Evolutionary conservation across 2,113 vertebrate genomes (phyloP).

Genomic region (Dicrurus megarhynchus): DNA sequence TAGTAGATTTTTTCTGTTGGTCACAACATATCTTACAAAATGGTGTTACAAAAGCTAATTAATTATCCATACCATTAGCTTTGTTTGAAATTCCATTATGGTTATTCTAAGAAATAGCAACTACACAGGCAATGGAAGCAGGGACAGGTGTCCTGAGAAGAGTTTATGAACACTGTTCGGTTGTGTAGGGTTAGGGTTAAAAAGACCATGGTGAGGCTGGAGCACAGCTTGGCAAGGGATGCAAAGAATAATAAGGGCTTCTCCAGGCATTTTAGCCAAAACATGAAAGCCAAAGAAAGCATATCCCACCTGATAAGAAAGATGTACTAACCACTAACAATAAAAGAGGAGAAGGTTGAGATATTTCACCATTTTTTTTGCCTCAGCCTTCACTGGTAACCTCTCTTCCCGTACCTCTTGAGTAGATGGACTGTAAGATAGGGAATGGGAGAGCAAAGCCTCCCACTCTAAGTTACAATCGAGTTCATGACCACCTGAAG

Average conservation of each 20-base stretch:
- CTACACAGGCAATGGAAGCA: neutral
- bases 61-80: neutral
- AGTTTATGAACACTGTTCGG: no score
- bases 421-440: neutral
- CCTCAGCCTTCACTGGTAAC: neutral
- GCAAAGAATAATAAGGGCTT: neutral
- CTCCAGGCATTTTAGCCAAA: neutral
- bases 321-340: neutral
- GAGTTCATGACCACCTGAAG: neutral
- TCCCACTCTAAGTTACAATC: neutral
- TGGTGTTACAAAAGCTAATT: neutral
- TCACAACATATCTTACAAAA: neutral
- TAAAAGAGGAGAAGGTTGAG: neutral
- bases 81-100: neutral
- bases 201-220: accelerated
- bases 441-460: neutral
- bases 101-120: neutral
- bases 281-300: neutral
- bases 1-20: neutral
- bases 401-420: neutral
- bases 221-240: neutral
- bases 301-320: accelerated
- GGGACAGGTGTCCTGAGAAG: neutral
- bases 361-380: neutral
- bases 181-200: neutral